Base-by-base conservation (phyloP, 2,797 vertebrate species). In the Pseudochirops cupreus region DNA sequence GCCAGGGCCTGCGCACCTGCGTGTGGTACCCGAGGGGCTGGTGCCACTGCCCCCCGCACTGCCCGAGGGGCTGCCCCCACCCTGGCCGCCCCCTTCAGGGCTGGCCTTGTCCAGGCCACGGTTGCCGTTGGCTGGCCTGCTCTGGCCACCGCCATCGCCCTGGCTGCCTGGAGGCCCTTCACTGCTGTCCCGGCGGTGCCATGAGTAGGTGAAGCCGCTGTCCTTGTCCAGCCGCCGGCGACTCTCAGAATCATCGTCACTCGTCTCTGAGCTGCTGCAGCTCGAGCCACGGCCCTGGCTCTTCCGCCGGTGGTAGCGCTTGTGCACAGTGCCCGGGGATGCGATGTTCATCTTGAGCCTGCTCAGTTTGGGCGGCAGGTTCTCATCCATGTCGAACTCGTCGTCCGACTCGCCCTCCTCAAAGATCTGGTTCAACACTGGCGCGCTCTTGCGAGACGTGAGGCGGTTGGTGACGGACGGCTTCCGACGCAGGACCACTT, bases 391-490 rank as follows among this genome's bases (percentile, higher is more conserved):
- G 98, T 99, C 99, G 0, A 99, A 99, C 98, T 99, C 99, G 0
- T 99, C 99, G 1, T 99, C 99, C 0, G 99, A 99, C 98, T 99
- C 99, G 0, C 99, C 99, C 97, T 99, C 99, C 98, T 99, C 99
- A 0, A 99, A 99, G 98, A 99, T 99, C 98, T 99, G 99, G 98
- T 99, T 99, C 96, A 99, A 99, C 58, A 99, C 99, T 0, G 99
- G 99, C 0, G 99, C 99, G 0, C 99, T 99, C 98, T 99, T 99
- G 74, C 99, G 98, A 0, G 99, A 99, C 0, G 99, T 99, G 13
- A 99, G 99, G n/a, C 99, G 99, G 97, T 99, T 99, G 98, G 99
- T 99, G 98, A 99, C 99, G 0, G 99, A 99, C 0, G 99, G 99
- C 50, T 99, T 99, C 92, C 99, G 99, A 52, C 99, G 99, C 31